phyloP scores from a whole-genome alignment of 2,888 invertebrate species.

The Aphodius sticticus region DNA sequence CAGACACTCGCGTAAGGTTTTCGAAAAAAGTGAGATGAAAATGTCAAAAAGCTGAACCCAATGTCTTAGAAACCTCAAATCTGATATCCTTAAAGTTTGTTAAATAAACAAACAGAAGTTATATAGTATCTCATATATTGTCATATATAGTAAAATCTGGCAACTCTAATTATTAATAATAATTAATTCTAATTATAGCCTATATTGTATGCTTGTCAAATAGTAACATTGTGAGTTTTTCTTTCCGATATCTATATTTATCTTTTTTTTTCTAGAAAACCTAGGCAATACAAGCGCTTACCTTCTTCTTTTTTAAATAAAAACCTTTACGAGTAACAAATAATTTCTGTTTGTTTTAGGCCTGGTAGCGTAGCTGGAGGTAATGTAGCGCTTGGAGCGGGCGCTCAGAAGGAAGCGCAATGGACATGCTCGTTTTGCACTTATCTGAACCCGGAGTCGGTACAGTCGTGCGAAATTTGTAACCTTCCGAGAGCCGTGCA shows the following conservation, averaged over 20 bases:
- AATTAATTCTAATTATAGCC: no score
- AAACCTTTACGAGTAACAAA: not conserved
- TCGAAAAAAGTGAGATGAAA: no score
- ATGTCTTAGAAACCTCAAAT: not conserved
- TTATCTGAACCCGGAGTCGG: conserved; percentile 83
- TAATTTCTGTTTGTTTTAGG: conserved; percentile 47
- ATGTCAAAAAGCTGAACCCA: no score
- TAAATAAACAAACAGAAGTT: not conserved
- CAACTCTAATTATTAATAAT: no score
- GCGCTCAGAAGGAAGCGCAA: conserved; percentile 60
- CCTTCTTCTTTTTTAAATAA: not conserved
- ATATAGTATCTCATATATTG: not conserved
- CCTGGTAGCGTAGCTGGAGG: conserved; percentile 59
- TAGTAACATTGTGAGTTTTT: no score
- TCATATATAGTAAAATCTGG: not conserved
- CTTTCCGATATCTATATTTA: not conserved
- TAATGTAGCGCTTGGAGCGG: conserved; percentile 53
- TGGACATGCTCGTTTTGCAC: conserved; percentile 97
- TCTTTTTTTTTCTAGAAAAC: not conserved
- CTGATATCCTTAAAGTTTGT: not conserved
- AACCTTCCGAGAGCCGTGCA: conserved; percentile 75
- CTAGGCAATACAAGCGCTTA: no score
- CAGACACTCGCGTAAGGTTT: no score
- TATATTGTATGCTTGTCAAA: no score
- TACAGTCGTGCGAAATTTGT: conserved; percentile 90